Base-by-base conservation (phyloP, 2,888 invertebrate genomes). In the Pogonocherus hispidulus region DNA sequence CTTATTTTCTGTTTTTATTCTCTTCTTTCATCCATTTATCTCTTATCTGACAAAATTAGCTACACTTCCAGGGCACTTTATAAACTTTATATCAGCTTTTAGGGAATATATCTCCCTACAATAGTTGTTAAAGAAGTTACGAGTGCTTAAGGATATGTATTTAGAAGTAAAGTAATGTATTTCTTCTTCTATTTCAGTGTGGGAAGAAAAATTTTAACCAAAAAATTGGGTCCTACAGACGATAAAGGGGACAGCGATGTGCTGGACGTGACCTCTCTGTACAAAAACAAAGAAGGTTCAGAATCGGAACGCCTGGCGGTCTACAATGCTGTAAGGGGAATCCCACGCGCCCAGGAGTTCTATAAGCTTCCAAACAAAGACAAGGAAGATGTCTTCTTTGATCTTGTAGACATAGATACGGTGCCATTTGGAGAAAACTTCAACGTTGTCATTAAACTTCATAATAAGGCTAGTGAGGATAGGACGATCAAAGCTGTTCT, bases 231-330 rank as follows among this genome's bases (percentile, higher is more conserved):
- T 81, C 87, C 91, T 9, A 92, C 90, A 78, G 93, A 93, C 79
- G 91, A 91, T 0, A 88, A 89, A 22, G 92, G 92, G 0, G 92
- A 93, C 70, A 88, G 87, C 46, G 94, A 94, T 77, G 86, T 90
- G 0, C 88, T 91, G 78, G 91, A 94, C 76, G 90, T 94, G 74
- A 93, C 92, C 0, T 76, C 84, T 0, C 85, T 89, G 69, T 94
- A 94, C 86, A 95, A 94, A 84, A 88, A 90, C 62, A 86, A 86
- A 62, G 94, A 94, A 86, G 93, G 93, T 5, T 89, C 91, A 0
- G 88, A 90, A 14, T 92, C 90, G 0, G 94, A 95, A 84, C 86
- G 95, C 8, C 83, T 93, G 70, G 90, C 93, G 0, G 87, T 95
- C 18, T 90, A 91, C 85, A 93, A 93, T 80, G 95, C 94, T 0